Evolutionary conservation across 2,888 invertebrate genomes (phyloP).

Genomic region (Tinea semifulvella): DNA sequence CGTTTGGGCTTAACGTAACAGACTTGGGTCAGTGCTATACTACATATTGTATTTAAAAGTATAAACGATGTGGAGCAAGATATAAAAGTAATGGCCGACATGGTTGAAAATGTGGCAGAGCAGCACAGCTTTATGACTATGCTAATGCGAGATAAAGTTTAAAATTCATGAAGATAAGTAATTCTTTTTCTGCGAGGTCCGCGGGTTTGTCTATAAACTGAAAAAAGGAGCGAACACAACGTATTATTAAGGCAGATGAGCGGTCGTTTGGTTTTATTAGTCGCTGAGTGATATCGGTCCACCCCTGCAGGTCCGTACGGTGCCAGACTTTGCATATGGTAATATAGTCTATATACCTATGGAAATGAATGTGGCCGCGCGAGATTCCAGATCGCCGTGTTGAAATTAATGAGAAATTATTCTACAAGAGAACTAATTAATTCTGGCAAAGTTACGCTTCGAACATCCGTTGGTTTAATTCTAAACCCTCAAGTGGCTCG

Average conservation of each 20-base stretch:
- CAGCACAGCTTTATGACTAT: constrained; percentile 10
- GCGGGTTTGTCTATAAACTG: constrained; percentile 4
- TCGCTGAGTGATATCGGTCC: constrained; percentile 3
- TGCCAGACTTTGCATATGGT: constrained; percentile 31
- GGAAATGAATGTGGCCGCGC: constrained; percentile 32
- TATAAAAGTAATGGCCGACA: constrained; percentile 7
- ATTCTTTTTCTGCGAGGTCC: neutral
- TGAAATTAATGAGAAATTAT: constrained; percentile 52
- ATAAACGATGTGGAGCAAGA: constrained; percentile 6
- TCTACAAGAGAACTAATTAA: constrained; percentile 43
- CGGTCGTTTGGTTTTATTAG: constrained; percentile 9
- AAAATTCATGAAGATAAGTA: constrained; percentile 7
- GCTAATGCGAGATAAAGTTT: constrained; percentile 10
- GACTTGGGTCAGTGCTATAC: too few relatives aligned
- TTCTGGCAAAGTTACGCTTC: constrained; percentile 30
- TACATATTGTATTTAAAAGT: too few relatives aligned
- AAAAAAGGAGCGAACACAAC: constrained; percentile 7
- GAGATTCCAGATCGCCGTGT: constrained; percentile 32
- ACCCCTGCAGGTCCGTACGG: constrained; percentile 8
- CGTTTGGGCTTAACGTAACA: too few relatives aligned
- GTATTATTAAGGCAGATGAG: constrained; percentile 13
- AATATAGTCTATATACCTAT: constrained; percentile 34
- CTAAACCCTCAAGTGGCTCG: constrained; percentile 43
- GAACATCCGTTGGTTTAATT: constrained; percentile 42
- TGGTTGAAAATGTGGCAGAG: neutral